Conservation (phyloP, 2,797 vertebrate species). For the Rhadinocentrus ornatus region DNA sequence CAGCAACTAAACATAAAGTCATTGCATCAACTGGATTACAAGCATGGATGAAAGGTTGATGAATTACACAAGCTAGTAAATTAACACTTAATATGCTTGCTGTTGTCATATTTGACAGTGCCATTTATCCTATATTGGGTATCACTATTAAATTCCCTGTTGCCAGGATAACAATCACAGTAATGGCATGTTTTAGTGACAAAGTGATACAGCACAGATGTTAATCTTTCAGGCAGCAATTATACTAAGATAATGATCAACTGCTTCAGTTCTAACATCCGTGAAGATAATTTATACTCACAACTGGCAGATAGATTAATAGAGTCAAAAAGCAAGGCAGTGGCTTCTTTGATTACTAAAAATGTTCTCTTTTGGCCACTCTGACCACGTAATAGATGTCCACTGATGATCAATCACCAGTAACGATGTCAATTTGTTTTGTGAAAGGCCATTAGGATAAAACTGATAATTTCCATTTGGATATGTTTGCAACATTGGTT, state of each 20-base stretch:
- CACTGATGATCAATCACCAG: slow-evolving; percentile 17
- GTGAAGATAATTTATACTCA: slow-evolving; percentile 6
- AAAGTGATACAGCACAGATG: slow-evolving; percentile 37
- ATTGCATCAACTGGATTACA: slow-evolving; percentile 37
- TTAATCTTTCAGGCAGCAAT: slow-evolving; percentile 42
- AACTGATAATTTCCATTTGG: slow-evolving; percentile 6
- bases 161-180: slow-evolving; percentile 27
- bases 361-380: slow-evolving; percentile 7
- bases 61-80: slow-evolving; percentile 39
- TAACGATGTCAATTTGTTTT: slow-evolving; percentile 22
- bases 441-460: slow-evolving; percentile 4
- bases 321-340: slow-evolving; percentile 18
- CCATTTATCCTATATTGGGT: slow-evolving; percentile 37
- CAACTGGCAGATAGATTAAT: slow-evolving; percentile 6
- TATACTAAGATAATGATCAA: slow-evolving; percentile 14
- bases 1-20: slow-evolving; percentile 17
- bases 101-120: slow-evolving; percentile 23
- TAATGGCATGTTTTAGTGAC: slow-evolving; percentile 30
- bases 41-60: slow-evolving; percentile 18
- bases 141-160: slow-evolving; percentile 18
- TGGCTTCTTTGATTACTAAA: slow-evolving; percentile 9
- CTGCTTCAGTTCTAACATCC: slow-evolving; percentile 9
- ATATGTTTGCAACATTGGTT: background rate
- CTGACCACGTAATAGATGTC: background rate
- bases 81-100: slow-evolving; percentile 29